Conservation (phyloP, 2,888 invertebrate species). For the Drosophila neonasuta region DNA sequence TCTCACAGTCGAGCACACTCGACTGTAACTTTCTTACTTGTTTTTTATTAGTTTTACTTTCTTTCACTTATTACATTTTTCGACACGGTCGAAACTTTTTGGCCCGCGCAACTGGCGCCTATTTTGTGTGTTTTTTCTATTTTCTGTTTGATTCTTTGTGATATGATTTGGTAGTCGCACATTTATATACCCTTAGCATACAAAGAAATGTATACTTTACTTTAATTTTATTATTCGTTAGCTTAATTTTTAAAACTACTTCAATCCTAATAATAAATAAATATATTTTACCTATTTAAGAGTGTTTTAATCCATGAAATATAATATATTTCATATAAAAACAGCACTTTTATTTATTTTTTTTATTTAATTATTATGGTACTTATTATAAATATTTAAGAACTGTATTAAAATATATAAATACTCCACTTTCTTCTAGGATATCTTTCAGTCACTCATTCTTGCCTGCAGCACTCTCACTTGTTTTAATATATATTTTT, state of each 20-base stretch:
- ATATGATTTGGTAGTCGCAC: constrained; percentile 30
- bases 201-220: no score
- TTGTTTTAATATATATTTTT: constrained; percentile 31
- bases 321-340: no score
- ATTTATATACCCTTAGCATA: constrained; percentile 8
- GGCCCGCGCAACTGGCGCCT: constrained; percentile 45
- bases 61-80: constrained; percentile 59
- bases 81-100: constrained; percentile 50
- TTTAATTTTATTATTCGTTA: no score
- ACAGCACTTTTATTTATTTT: no score
- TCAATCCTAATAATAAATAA: no score
- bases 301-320: no score
- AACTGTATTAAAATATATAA: no score
- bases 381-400: no score
- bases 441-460: neutral
- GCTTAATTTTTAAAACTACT: no score
- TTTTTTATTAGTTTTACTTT: constrained; percentile 45
- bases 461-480: neutral
- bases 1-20: no score
- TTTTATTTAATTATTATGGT: no score
- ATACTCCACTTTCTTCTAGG: neutral
- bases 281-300: neutral
- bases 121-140: constrained; percentile 32
- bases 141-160: neutral
- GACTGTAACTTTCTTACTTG: no score